Percentiles rank a stretch among this genome's conserved stretches.
These are phyloP conservation scores for Pediacus dermestoides DNA, from an alignment of 2,888 invertebrate genomes.

Conservation along the genomic window DNA sequence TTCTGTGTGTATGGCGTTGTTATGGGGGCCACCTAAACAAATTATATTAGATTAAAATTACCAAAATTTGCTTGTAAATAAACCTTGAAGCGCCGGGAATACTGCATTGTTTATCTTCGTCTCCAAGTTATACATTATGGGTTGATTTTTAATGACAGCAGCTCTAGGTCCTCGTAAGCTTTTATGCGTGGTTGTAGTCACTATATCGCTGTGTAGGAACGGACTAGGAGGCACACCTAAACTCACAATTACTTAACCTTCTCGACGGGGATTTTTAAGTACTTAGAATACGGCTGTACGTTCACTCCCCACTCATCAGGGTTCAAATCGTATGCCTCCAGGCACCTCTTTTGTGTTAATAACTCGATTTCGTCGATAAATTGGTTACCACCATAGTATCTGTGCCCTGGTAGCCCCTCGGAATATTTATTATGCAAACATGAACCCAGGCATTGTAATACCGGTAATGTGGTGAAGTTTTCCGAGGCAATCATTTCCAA, in stretches of 20 bases:
- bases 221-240: slow-evolving; percentile 78
- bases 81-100: slow-evolving; percentile 93
- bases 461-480: slow-evolving; percentile 89
- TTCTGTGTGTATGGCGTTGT: too few relatives aligned
- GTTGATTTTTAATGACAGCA: slow-evolving; percentile 84
- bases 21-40: slow-evolving; percentile 98
- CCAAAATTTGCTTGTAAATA: too few relatives aligned
- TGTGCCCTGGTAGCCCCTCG: slow-evolving; percentile 86
- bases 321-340: slow-evolving; percentile 77
- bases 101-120: slow-evolving; percentile 84
- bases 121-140: slow-evolving; percentile 84
- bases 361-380: slow-evolving; percentile 90
- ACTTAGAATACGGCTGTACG: slow-evolving; percentile 89
- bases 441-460: slow-evolving; percentile 85
- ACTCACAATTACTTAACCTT: too few relatives aligned
- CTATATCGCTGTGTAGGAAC: slow-evolving; percentile 87
- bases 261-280: slow-evolving; percentile 35
- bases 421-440: slow-evolving; percentile 95
- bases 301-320: slow-evolving; percentile 94
- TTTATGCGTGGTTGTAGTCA: slow-evolving; percentile 94
- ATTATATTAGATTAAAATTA: too few relatives aligned
- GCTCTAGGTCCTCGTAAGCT: slow-evolving; percentile 85
- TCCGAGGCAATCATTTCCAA: slow-evolving; percentile 97
- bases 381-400: slow-evolving; percentile 98
- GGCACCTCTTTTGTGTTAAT: slow-evolving; percentile 80